A percentile compares a stretch with the other conserved stretches of the same genome.
Conservation (phyloP, 2,113 vertebrate species). For the Nematolebias whitei region DNA sequence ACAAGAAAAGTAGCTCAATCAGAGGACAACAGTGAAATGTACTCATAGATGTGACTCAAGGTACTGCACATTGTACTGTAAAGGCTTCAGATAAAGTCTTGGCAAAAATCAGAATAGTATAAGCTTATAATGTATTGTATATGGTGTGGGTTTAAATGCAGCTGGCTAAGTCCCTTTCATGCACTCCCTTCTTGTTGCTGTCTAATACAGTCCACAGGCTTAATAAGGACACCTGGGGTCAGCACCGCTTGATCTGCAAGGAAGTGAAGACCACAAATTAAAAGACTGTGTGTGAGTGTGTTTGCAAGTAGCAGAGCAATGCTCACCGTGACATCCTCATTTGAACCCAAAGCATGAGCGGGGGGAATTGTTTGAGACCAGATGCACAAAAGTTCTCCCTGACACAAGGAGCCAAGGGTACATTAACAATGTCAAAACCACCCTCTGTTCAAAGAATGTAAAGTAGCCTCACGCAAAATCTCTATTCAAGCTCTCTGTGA, state of each 20-base stretch:
- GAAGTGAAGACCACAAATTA: conserved; percentile 30
- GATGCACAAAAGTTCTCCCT: conserved; percentile 39
- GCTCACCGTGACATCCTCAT: conserved; percentile 30
- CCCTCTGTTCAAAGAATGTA: conserved; percentile 50
- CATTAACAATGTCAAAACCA: conserved; percentile 62
- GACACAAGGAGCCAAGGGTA: conserved; percentile 59
- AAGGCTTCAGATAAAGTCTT: not conserved
- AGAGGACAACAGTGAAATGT: not conserved
- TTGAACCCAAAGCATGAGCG: conserved; percentile 37
- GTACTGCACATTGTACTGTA: not conserved
- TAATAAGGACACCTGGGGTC: conserved; percentile 76
- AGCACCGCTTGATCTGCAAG: conserved; percentile 35
- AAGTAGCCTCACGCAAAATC: conserved; percentile 40
- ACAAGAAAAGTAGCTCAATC: not conserved
- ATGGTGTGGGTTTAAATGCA: conserved; percentile 17
- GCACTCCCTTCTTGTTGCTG: conserved; percentile 24
- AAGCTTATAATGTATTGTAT: conserved; percentile 8
- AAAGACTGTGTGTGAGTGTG: conserved; percentile 15
- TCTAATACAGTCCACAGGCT: conserved; percentile 48
- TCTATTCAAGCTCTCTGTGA: conserved; percentile 35
- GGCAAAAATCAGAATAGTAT: not conserved
- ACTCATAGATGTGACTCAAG: not conserved
- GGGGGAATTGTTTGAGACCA: conserved; percentile 31
- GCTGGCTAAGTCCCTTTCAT: conserved; percentile 1
- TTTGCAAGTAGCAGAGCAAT: conserved; percentile 19